Percentiles rank a stretch among this genome's conserved stretches.
Evolutionary conservation across 2,888 invertebrate genomes (phyloP).

Genomic region (Sesia apiformis): DNA sequence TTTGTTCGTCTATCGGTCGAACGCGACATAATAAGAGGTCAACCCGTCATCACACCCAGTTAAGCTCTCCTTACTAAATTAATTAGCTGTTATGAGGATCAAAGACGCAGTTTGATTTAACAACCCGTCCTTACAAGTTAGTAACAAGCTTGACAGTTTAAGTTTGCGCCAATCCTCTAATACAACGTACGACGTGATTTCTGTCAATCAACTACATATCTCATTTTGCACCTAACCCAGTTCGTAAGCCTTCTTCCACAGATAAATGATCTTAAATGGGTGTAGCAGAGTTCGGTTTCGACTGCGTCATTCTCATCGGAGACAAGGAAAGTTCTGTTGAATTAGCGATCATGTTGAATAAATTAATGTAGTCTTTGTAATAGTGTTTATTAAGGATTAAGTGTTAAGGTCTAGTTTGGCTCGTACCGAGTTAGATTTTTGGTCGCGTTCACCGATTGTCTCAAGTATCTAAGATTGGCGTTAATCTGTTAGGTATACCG

Average conservation of each 20-base stretch:
- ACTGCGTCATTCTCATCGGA: conserved; percentile 10
- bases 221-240: conserved; percentile 29
- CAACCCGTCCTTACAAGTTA: conserved; percentile 17
- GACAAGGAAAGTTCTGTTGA: conserved; percentile 43
- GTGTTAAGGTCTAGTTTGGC: conserved; percentile 31
- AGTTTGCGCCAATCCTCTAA: conserved; percentile 46
- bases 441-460: conserved; percentile 39
- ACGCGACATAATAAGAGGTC: not conserved
- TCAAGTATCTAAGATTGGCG: conserved; percentile 38
- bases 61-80: conserved; percentile 57
- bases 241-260: conserved; percentile 10
- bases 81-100: conserved; percentile 65
- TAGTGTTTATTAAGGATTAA: conserved; percentile 62
- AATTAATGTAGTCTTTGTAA: conserved; percentile 54
- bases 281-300: conserved; percentile 18
- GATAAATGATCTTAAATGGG: conserved; percentile 18
- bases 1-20: conserved; percentile 10
- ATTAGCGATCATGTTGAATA: conserved; percentile 57
- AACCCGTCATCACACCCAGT: conserved; percentile 45
- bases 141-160: conserved; percentile 52
- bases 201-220: conserved; percentile 50
- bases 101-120: conserved; percentile 55
- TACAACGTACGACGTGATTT: conserved; percentile 46
- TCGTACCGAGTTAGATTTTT: conserved; percentile 33
- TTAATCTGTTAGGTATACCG: conserved; percentile 52